Percentiles rank a stretch among this genome's conserved stretches.
Evolutionary conservation across 2,113 vertebrate species (phyloP).

Genomic region (Cephalopholis sonnerati): DNA sequence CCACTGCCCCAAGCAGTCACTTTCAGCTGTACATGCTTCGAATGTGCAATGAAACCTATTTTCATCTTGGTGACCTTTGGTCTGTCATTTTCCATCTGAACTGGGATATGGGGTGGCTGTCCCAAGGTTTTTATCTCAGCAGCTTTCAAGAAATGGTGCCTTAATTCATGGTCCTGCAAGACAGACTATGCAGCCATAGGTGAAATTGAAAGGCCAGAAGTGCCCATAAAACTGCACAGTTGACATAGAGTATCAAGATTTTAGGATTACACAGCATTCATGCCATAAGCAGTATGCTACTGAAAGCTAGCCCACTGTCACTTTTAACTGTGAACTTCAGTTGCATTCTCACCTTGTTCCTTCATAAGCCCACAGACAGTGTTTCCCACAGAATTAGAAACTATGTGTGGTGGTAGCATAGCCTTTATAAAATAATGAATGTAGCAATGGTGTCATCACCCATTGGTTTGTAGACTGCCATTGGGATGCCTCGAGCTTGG

Average conservation of each 20-base stretch:
- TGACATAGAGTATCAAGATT: slow-evolving; percentile 30
- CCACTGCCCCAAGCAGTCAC: slow-evolving; percentile 26
- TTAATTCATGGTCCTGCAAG: slow-evolving; percentile 42
- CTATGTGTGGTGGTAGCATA: too few relatives aligned
- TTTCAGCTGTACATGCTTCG: slow-evolving; percentile 40
- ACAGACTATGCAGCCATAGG: slow-evolving; percentile 31
- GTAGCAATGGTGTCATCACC: too few relatives aligned
- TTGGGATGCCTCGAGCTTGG: too few relatives aligned
- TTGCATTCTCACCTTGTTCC: background rate
- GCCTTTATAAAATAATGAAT: too few relatives aligned
- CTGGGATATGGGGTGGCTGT: slow-evolving; percentile 38
- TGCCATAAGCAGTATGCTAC: background rate
- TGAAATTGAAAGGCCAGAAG: slow-evolving; percentile 50
- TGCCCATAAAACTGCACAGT: slow-evolving; percentile 16
- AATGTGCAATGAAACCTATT: slow-evolving; percentile 47
- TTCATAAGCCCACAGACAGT: background rate
- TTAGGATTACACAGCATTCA: background rate
- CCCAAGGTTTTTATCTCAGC: slow-evolving; percentile 26
- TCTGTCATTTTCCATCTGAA: slow-evolving; percentile 53
- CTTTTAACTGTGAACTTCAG: background rate
- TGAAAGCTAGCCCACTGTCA: background rate
- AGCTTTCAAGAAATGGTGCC: slow-evolving; percentile 13
- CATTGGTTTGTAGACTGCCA: too few relatives aligned
- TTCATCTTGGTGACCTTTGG: slow-evolving; percentile 61
- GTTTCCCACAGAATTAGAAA: too few relatives aligned